Conservation (phyloP, 2,888 invertebrate species). For the Hofmannophila pseudospretella region DNA sequence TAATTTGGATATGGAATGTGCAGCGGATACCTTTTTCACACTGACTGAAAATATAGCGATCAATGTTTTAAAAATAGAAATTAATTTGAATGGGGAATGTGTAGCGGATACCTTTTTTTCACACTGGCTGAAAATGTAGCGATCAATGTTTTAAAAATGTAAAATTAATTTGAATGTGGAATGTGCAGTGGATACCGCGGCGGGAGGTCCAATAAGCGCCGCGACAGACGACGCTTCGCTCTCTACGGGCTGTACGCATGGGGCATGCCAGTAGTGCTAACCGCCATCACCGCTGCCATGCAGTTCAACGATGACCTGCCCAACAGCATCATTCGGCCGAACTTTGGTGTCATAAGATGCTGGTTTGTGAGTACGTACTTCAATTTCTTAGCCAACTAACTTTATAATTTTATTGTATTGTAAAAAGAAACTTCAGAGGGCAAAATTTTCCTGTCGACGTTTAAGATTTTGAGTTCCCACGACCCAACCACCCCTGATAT, state of each 20-base stretch:
- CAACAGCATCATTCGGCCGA: conserved; percentile 66
- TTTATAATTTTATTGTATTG: too few relatives aligned
- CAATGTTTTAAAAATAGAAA: too few relatives aligned
- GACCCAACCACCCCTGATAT: too few relatives aligned
- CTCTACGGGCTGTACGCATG: conserved; percentile 83
- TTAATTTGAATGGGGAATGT: too few relatives aligned
- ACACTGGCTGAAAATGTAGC: too few relatives aligned
- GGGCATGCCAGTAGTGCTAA: conserved; percentile 79
- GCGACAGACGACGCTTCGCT: conserved; percentile 78
- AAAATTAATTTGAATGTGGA: background rate
- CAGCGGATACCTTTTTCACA: conserved; percentile 79
- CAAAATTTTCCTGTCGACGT: too few relatives aligned
- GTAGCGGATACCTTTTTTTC: too few relatives aligned
- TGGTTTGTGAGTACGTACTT: conserved; percentile 77
- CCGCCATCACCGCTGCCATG: conserved; percentile 70
- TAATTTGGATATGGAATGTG: background rate
- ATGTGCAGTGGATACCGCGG: conserved; percentile 71
- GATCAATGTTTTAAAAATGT: too few relatives aligned
- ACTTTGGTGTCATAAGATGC: conserved; percentile 72
- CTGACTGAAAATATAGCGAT: too few relatives aligned
- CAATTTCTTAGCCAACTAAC: too few relatives aligned
- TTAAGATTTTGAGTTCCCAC: too few relatives aligned
- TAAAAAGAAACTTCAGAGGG: too few relatives aligned
- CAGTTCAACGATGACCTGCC: conserved; percentile 69
- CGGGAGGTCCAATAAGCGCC: conserved; percentile 58